Evolutionary conservation across 1,140 invertebrate genomes (phyloP), one percentile per base, ranked within the genome.

Genomic region (Aphis craccivora): DNA sequence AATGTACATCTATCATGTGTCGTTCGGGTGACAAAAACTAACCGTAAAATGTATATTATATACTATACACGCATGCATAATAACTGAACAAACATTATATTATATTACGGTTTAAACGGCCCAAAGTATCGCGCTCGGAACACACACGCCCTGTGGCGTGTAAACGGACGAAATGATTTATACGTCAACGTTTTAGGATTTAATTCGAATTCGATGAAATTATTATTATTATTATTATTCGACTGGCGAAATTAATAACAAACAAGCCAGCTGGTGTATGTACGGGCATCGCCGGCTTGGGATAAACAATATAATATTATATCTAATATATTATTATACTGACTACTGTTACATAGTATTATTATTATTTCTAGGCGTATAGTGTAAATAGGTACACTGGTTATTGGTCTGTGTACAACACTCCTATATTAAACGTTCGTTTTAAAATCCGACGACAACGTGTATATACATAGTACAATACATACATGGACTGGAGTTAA

Each of bases 141-240:
- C 83, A 86, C 83, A 86, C 37, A 45, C 84, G 84, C 11, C 25
- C 37, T 45, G 40, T n/a, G 60, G 25, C 23, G 84, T 86, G 43
- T 86, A 45, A 86, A 86, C 30, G 25, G 40, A 86, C 43, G 30
- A 45, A 45, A 86, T 86, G 45, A 45, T 86, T 86, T 45, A 86
- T 86, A 23, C 43, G 25, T 23, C 25, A 76, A 30, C 25, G 84
- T 40, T 86, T 86, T 45, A 30, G 84, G 43, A 86, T 86, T 86
- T 30, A 86, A 86, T 86, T 86, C 37, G 40, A 86, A 86, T 45
- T 86, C 20, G 83, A 86, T 86, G 37, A n/a, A 76, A 76, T 86
- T 86, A 25, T 86, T 86, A 40, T 86, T 86, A 25, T 86, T 86
- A 40, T 35, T 22, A 40, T 40, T 40, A 83, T 40, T 40, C 81